Percentiles rank a stretch among this genome's conserved stretches.
Evolutionary conservation across 1,140 invertebrate species (phyloP).

Genomic region (Sycophaga agraensis): DNA sequence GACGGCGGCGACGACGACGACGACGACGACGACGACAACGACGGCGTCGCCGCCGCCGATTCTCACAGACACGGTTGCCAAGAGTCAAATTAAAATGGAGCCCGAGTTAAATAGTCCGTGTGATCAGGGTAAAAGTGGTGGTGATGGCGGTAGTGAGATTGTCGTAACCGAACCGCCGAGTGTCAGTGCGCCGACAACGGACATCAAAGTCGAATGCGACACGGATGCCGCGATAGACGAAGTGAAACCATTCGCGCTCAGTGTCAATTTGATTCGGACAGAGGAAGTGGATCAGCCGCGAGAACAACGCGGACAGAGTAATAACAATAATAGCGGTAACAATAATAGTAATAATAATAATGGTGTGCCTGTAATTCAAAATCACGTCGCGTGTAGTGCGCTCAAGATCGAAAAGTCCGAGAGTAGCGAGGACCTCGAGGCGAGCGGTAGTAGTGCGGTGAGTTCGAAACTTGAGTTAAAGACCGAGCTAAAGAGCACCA

Average conservation of each 20-base stretch:
- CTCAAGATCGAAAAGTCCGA: constrained; percentile 41
- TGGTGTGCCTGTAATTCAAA: constrained; percentile 53
- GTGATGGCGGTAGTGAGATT: background rate
- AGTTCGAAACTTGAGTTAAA: background rate
- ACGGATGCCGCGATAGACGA: constrained; percentile 25
- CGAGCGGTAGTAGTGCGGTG: background rate
- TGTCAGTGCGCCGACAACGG: background rate
- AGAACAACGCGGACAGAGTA: constrained; percentile 48
- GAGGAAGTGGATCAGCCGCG: no score
- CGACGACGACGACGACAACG: background rate
- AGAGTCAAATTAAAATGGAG: constrained; percentile 13
- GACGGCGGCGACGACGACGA: background rate
- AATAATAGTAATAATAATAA: constrained; percentile 43
- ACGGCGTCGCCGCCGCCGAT: constrained; percentile 5
- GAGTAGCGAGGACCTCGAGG: constrained; percentile 23
- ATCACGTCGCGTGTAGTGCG: constrained; percentile 49
- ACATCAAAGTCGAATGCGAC: constrained; percentile 15
- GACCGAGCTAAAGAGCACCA: background rate
- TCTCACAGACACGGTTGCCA: background rate
- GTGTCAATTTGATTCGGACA: no score
- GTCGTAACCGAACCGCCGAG: background rate
- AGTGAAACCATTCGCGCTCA: constrained; percentile 35
- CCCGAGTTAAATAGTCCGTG: constrained; percentile 5
- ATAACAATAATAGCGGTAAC: constrained; percentile 34
- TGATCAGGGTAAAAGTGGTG: constrained; percentile 10